phyloP scores from a whole-genome alignment of 2,113 vertebrate species.

The Lasiurus cinereus region DNA sequence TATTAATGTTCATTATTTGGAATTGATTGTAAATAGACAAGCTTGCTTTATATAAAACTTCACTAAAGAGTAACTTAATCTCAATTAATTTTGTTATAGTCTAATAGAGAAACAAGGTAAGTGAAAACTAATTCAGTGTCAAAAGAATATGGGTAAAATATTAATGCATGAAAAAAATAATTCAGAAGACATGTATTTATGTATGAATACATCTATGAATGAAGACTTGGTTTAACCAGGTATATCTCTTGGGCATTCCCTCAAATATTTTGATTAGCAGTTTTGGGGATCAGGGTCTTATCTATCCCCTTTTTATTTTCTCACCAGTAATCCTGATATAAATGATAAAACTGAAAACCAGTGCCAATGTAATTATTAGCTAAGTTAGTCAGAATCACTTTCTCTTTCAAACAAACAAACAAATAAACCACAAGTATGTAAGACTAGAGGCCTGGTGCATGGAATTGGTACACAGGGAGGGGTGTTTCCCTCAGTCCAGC shows the following conservation, averaged over 20 bases:
- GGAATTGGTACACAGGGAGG: no score
- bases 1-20: background rate
- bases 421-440: background rate
- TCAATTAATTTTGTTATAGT: background rate
- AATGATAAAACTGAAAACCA: background rate
- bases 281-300: background rate
- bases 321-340: background rate
- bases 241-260: background rate
- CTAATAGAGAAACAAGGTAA: background rate
- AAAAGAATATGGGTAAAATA: background rate
- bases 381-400: background rate
- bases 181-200: background rate
- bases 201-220: background rate
- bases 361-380: background rate
- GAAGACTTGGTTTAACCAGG: background rate
- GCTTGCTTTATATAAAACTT: background rate
- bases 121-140: background rate
- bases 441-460: no score
- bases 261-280: background rate
- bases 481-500: no score
- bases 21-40: background rate
- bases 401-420: background rate
- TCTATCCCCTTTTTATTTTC: background rate
- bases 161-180: background rate
- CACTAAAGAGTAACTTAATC: background rate